A percentile compares a stretch with the other conserved stretches of the same genome.
These are phyloP conservation scores for Ectropis grisescens DNA, from an alignment of 1,140 invertebrate species.

Conservation along the genomic window DNA sequence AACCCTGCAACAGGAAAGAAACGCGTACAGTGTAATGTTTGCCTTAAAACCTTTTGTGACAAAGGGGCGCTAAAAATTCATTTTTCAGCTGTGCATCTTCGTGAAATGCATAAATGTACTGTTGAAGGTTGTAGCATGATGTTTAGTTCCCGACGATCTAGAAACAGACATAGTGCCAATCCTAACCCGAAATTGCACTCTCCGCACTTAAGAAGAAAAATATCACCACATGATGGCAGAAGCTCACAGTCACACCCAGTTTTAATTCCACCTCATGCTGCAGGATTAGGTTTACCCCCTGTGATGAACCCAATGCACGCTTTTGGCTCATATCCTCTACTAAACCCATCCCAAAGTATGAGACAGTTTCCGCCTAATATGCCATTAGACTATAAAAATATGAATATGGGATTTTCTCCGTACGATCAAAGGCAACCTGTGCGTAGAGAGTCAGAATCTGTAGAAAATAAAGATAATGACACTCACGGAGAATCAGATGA, in stretches of 20 bases:
- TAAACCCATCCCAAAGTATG: conserved; percentile 81
- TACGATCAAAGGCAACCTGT: conserved; percentile 56
- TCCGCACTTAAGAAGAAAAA: conserved; percentile 91
- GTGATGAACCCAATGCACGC: conserved; percentile 77
- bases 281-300: conserved; percentile 63
- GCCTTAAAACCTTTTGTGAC: conserved; percentile 99
- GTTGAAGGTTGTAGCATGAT: conserved; percentile 99
- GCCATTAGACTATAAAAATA: conserved; percentile 77
- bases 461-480: conserved; percentile 66
- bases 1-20: conserved; percentile 95
- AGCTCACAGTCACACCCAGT: conserved; percentile 88
- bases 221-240: conserved; percentile 92
- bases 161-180: conserved; percentile 97
- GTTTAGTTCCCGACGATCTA: conserved; percentile 96
- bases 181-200: conserved; percentile 99
- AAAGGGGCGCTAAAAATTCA: conserved; percentile 99
- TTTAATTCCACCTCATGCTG: conserved; percentile 79
- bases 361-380: conserved; percentile 65
- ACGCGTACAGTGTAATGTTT: conserved; percentile 97
- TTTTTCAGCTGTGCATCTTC: conserved; percentile 97
- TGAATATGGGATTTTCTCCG: conserved; percentile 66
- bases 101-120: conserved; percentile 99
- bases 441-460: conserved; percentile 46
- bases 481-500: conserved; percentile 63
- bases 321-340: conserved; percentile 81